Conservation (phyloP, 2,113 vertebrate genomes). For the Myotis davidii region DNA sequence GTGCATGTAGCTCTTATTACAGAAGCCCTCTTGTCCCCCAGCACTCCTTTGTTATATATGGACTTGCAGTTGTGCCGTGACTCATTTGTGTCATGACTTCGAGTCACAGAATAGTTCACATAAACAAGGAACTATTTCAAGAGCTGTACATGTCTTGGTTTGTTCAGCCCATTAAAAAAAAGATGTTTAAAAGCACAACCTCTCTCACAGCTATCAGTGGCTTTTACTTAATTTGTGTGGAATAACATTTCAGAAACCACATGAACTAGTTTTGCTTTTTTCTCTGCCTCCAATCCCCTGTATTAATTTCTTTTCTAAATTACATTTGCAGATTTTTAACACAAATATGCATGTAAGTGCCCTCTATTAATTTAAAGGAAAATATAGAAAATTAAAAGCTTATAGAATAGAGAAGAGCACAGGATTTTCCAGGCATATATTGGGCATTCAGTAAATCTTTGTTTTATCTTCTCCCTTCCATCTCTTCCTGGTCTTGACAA, state of each 20-base stretch:
- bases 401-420: background rate
- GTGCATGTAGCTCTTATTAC: background rate
- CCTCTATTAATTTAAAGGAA: background rate
- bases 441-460: background rate
- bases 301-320: conserved; percentile 15
- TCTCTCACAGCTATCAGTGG: background rate
- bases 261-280: background rate
- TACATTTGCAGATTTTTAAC: background rate
- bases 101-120: background rate
- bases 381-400: background rate
- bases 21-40: background rate
- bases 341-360: background rate
- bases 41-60: conserved; percentile 8
- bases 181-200: background rate
- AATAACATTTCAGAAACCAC: background rate
- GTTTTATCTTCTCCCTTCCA: background rate
- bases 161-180: background rate
- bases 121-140: conserved; percentile 24
- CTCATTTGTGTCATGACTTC: background rate
- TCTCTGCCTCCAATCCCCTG: background rate
- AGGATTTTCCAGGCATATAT: background rate
- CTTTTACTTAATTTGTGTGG: conserved; percentile 40
- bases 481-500: background rate
- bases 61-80: background rate
- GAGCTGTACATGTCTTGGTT: background rate